These are phyloP conservation scores for Maconellicoccus hirsutus DNA, from an alignment of 1,140 invertebrate species.

Conservation along the genomic window DNA sequence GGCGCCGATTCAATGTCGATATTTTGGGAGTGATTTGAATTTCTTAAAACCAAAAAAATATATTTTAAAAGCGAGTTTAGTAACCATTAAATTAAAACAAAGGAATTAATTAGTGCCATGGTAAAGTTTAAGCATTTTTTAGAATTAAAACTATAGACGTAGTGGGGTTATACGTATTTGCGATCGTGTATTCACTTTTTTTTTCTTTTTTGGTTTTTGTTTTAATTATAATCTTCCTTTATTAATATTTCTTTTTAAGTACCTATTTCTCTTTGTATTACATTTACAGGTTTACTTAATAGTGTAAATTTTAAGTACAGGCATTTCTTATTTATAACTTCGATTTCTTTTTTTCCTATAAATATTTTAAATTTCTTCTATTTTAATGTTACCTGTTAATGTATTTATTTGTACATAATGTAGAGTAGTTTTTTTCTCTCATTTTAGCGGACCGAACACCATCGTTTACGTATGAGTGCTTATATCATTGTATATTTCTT, in stretches of 20 bases:
- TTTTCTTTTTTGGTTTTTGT: not conserved
- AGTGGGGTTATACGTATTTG: slow-evolving; percentile 5
- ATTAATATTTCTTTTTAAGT: slow-evolving; percentile 17
- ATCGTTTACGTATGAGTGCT: slow-evolving; percentile 13
- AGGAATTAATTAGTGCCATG: slow-evolving; percentile 1
- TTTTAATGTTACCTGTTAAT: slow-evolving; percentile 1
- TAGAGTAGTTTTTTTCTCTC: not conserved
- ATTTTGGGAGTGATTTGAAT: not conserved
- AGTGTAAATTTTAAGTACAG: slow-evolving; percentile 20
- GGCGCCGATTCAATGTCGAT: not conserved
- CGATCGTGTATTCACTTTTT: not conserved
- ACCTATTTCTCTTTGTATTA: slow-evolving; percentile 4
- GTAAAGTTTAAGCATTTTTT: not conserved
- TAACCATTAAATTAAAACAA: not conserved
- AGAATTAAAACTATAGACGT: not conserved
- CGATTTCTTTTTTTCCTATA: slow-evolving; percentile 10
- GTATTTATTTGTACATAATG: slow-evolving; percentile 16
- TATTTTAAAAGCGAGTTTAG: not conserved
- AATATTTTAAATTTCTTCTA: slow-evolving; percentile 11
- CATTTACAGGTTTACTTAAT: slow-evolving; percentile 7
- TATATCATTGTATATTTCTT: slow-evolving; percentile 1
- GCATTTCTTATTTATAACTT: slow-evolving; percentile 17
- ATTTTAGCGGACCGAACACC: slow-evolving; percentile 14
- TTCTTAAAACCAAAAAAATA: not conserved
- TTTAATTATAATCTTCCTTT: not conserved